Conservation (phyloP, 2,113 vertebrate species). For the Hyla sarda region DNA sequence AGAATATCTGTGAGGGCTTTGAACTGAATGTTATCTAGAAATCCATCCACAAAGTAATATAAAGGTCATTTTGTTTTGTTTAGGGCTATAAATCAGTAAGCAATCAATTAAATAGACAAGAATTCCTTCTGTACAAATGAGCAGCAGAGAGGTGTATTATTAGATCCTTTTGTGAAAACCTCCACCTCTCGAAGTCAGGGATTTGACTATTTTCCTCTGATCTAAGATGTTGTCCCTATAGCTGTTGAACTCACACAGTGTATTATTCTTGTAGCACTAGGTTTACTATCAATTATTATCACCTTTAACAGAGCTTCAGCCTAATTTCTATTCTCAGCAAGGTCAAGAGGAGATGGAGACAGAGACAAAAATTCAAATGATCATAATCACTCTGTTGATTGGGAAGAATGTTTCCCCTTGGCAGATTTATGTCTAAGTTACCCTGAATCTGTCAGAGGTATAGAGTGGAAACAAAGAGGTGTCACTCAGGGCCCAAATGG, state of each 20-base stretch:
- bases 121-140: constrained; percentile 6
- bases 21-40: constrained; percentile 31
- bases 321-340: constrained; percentile 23
- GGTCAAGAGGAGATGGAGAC: constrained; percentile 25
- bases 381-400: no score
- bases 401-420: no score
- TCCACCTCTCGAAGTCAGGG: constrained; percentile 13
- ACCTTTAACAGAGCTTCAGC: constrained; percentile 40
- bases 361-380: not conserved
- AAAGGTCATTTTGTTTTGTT: constrained; percentile 37
- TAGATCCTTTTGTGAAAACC: constrained; percentile 15
- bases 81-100: constrained; percentile 4
- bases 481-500: no score
- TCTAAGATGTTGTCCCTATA: constrained; percentile 49
- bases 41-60: constrained; percentile 38
- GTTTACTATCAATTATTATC: constrained; percentile 50
- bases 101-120: constrained; percentile 14
- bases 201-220: constrained; percentile 41
- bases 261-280: constrained; percentile 32
- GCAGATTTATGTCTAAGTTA: no score
- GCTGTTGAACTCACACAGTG: constrained; percentile 29
- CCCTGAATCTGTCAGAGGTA: no score
- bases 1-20: not conserved
- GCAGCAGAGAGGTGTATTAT: constrained; percentile 34
- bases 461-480: no score